A percentile compares a stretch with the other conserved stretches of the same genome.
These are phyloP conservation scores for Bugula neritina DNA, from an alignment of 2,888 invertebrate species.

Conservation along the genomic window DNA sequence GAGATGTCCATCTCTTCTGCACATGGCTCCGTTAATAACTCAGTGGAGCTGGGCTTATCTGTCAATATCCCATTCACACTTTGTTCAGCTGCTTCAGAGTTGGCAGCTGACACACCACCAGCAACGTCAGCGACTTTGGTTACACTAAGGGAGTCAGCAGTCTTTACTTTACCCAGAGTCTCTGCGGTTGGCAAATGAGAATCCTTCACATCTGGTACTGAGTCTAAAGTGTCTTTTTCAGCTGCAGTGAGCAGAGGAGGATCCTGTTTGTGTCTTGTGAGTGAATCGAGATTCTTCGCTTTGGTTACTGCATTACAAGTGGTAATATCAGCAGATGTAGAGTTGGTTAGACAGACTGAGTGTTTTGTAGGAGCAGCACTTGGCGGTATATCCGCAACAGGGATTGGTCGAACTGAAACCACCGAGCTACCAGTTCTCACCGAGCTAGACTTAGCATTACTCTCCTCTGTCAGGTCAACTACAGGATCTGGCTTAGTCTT, in stretches of 20 bases:
- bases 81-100: background rate
- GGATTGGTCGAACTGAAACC: background rate
- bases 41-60: background rate
- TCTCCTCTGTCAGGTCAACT: no score
- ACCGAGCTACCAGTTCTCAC: no score
- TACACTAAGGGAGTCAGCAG: no score
- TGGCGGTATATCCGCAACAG: background rate
- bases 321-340: no score
- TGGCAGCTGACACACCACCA: background rate
- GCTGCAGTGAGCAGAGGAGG: no score
- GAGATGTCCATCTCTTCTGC: constrained; percentile 18
- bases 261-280: no score
- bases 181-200: background rate
- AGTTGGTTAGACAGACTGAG: no score
- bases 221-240: background rate
- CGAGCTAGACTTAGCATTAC: no score
- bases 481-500: background rate
- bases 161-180: background rate
- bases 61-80: background rate
- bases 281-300: no score
- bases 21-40: background rate
- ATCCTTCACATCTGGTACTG: background rate
- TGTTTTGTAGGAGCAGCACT: background rate
- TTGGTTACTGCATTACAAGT: no score
- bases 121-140: background rate